Evolutionary conservation across 2,797 vertebrate species (phyloP).

Genomic region (Sebastes matsubarae): DNA sequence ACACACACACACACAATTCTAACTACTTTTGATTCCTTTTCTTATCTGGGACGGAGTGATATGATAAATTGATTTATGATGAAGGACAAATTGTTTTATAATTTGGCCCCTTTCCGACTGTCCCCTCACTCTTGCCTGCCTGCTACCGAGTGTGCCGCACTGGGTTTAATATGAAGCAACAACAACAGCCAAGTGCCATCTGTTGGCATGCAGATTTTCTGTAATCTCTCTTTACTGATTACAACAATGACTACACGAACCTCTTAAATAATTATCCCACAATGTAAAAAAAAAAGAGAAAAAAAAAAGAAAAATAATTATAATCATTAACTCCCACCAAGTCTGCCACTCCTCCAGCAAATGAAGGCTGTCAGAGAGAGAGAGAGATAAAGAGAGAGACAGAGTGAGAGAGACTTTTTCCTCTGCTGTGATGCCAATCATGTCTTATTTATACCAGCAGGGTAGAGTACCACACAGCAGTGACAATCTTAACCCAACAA

Average conservation of each 20-base stretch:
- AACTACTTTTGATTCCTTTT: slow-evolving; percentile 49
- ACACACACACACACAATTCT: neutral
- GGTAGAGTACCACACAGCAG: slow-evolving; percentile 60
- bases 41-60: slow-evolving; percentile 54
- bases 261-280: slow-evolving; percentile 89
- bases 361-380: slow-evolving; percentile 81
- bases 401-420: slow-evolving; percentile 46
- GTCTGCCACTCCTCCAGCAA: slow-evolving; percentile 85
- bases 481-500: slow-evolving; percentile 64
- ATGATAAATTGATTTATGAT: slow-evolving; percentile 67
- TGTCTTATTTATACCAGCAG: slow-evolving; percentile 77
- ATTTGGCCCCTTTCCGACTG: slow-evolving; percentile 69
- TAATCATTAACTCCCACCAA: slow-evolving; percentile 89
- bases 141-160: slow-evolving; percentile 53
- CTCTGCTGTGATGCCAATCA: slow-evolving; percentile 76
- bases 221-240: slow-evolving; percentile 90
- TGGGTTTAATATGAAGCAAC: slow-evolving; percentile 78
- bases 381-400: slow-evolving; percentile 54
- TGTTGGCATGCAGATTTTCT: slow-evolving; percentile 87
- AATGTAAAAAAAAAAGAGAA: slow-evolving; percentile 77
- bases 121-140: slow-evolving; percentile 54
- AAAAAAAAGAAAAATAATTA: slow-evolving; percentile 85
- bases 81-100: slow-evolving; percentile 75
- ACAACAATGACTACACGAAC: slow-evolving; percentile 86
- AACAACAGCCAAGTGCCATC: slow-evolving; percentile 82